A percentile compares a stretch with the other conserved stretches of the same genome.
These are phyloP conservation scores for Pharmacophagus antenor DNA, from an alignment of 2,888 invertebrate genomes.

Conservation along the genomic window DNA sequence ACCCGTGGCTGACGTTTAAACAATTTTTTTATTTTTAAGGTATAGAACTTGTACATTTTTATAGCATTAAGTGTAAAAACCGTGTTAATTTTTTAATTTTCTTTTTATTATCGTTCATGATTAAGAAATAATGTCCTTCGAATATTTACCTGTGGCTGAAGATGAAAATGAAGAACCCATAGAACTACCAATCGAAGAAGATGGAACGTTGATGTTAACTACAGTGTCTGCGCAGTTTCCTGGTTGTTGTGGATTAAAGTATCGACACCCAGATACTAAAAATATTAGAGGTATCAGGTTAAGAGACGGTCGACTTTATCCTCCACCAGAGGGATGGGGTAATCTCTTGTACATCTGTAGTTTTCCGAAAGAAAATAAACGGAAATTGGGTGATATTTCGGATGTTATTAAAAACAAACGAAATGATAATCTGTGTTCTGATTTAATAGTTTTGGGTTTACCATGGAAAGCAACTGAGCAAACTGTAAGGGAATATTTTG, in stretches of 20 bases:
- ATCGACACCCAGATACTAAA: slow-evolving; percentile 95
- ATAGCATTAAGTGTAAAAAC: slow-evolving; percentile 71
- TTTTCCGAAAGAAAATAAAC: slow-evolving; percentile 95
- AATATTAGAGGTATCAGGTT: slow-evolving; percentile 94
- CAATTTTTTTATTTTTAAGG: slow-evolving; percentile 75
- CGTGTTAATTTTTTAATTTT: slow-evolving; percentile 69
- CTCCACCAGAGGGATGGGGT: slow-evolving; percentile 95
- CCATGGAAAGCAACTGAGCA: slow-evolving; percentile 99
- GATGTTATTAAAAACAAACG: slow-evolving; percentile 94
- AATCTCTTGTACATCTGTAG: slow-evolving; percentile 87
- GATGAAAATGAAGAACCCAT: slow-evolving; percentile 99
- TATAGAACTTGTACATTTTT: slow-evolving; percentile 75
- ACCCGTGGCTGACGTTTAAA: slow-evolving; percentile 78
- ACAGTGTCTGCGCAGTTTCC: slow-evolving; percentile 98
- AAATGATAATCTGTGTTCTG: slow-evolving; percentile 96
- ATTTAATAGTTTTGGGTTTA: slow-evolving; percentile 98
- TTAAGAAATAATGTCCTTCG: slow-evolving; percentile 80
- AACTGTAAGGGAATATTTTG: slow-evolving; percentile 97
- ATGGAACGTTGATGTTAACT: slow-evolving; percentile 94
- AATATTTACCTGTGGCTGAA: slow-evolving; percentile 95
- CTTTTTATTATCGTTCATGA: slow-evolving; percentile 71
- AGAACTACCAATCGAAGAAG: slow-evolving; percentile 97
- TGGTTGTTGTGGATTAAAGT: slow-evolving; percentile 97
- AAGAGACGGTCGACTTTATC: slow-evolving; percentile 94
- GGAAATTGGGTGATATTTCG: slow-evolving; percentile 95